Percentiles rank a stretch among this genome's conserved stretches.
Conservation (phyloP, 1,140 invertebrate genomes). For the Ctenoplectra terminalis region DNA sequence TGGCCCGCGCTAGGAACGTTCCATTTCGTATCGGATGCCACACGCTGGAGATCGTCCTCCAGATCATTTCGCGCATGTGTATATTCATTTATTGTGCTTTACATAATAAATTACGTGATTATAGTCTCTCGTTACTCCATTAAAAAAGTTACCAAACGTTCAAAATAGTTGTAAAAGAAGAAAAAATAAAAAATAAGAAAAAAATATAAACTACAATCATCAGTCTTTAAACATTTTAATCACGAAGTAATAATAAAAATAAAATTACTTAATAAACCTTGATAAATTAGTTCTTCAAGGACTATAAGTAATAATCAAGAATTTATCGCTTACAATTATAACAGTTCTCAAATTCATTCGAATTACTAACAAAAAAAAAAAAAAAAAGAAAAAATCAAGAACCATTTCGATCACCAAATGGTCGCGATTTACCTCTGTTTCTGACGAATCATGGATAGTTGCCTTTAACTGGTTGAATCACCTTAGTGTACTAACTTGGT, state of each 20-base stretch:
- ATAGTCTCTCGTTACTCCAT: not conserved
- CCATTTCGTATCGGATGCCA: slow-evolving; percentile 49
- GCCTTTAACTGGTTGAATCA: not conserved
- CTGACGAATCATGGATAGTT: slow-evolving; percentile 42
- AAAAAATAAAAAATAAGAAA: not conserved
- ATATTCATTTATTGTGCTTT: not conserved
- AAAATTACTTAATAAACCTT: not conserved
- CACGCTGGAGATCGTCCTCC: slow-evolving; percentile 23
- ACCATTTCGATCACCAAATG: not conserved
- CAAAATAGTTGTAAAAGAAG: not conserved
- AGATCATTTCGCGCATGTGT: not conserved
- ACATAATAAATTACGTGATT: not conserved
- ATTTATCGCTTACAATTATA: not conserved
- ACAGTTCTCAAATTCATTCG: not conserved
- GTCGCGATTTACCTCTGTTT: slow-evolving; percentile 34
- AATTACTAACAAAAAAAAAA: too few relatives aligned
- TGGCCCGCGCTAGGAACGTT: slow-evolving; percentile 55
- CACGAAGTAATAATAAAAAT: not conserved
- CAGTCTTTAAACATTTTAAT: too few relatives aligned
- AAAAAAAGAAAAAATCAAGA: too few relatives aligned
- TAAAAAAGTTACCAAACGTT: not conserved
- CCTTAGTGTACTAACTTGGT: slow-evolving; percentile 68
- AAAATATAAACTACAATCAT: too few relatives aligned
- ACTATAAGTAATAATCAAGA: not conserved
- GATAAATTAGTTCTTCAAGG: not conserved